Base-by-base conservation (phyloP, 53 echinoderm and acorn worm species). In the Paracentrotus lividus region DNA sequence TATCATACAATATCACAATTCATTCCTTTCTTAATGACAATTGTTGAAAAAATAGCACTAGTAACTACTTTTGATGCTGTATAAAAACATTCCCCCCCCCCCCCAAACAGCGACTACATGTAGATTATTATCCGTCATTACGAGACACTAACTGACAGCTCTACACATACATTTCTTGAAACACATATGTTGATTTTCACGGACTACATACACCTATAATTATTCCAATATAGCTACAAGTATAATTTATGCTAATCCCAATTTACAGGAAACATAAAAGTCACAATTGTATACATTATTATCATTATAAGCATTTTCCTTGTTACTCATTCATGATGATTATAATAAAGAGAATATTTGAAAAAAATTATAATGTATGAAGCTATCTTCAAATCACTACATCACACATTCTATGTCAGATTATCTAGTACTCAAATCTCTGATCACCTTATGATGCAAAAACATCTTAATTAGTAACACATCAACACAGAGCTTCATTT, bases 371-470 rank as follows among this genome's bases (percentile, higher is more conserved):
- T 38, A 5, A n/a, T 81, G 81, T 47, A 81, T 47, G 13, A 47
- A 49, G 49, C 47, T 45, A 45, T 81, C 42, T 81, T 81, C 47
- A 49, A 81, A 81, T 81, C 47, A 45, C 81, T 81, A 81, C 47
- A 47, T 47, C 81, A 45, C 47, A 81, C 44, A 26, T 26, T 47
- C 81, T 45, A 81, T 47, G 8, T 81, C 47, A 38, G 72, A 81
- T 47, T 81, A 81, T 81, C 81, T 81, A 81, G 81, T 81, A 81
- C 81, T 81, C 81, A 81, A 81, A 81, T 81, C 81, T 81, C 72
- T 72, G 36, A 72, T 72, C 72, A 72, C 72, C 18, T 27, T n/a
- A 54, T 54, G 18, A 54, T 53, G 53, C 14, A 18, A 38, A 38
- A 72, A 72, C 72, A 72, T 36, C 5, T 21, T 38, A 40, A 72